Conservation (phyloP, 2,888 invertebrate species). For the Myopa testacea region DNA sequence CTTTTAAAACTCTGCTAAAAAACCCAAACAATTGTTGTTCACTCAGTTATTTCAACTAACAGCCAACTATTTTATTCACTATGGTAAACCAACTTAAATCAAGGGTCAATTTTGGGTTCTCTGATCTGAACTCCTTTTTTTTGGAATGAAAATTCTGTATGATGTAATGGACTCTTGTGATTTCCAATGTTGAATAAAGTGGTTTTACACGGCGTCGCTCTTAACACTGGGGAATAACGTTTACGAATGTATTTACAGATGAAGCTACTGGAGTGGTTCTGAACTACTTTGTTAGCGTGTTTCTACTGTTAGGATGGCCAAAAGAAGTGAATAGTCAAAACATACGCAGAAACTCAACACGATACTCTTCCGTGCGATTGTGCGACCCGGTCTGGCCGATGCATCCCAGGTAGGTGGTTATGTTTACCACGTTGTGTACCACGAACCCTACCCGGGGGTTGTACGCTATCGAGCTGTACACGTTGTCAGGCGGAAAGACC, state of each 20-base stretch:
- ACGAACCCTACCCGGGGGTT: constrained; percentile 57
- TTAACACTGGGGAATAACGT: too few species aligned
- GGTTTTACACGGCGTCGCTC: too few species aligned
- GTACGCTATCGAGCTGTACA: constrained; percentile 51
- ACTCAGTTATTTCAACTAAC: too few species aligned
- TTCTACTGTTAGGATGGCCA: neutral
- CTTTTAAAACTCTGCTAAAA: too few species aligned
- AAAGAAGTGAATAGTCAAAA: neutral
- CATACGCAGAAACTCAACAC: constrained; percentile 37
- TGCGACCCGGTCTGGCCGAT: constrained; percentile 40
- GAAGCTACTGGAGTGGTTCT: neutral
- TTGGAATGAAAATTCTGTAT: too few species aligned
- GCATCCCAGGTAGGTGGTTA: constrained; percentile 50
- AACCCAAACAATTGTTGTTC: too few species aligned
- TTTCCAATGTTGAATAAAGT: too few species aligned
- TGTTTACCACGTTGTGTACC: constrained; percentile 49
- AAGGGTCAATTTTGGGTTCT: too few species aligned
- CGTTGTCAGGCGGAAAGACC: constrained; percentile 50
- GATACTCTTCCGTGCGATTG: constrained; percentile 33
- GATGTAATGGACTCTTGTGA: too few species aligned
- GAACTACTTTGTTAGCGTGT: constrained; percentile 6
- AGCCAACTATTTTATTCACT: too few species aligned
- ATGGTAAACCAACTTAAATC: too few species aligned
- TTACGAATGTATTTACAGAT: constrained; percentile 18
- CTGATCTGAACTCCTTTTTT: too few species aligned